phyloP scores from a whole-genome alignment of 2,797 vertebrate species.

The Acanthurus lineatus region DNA sequence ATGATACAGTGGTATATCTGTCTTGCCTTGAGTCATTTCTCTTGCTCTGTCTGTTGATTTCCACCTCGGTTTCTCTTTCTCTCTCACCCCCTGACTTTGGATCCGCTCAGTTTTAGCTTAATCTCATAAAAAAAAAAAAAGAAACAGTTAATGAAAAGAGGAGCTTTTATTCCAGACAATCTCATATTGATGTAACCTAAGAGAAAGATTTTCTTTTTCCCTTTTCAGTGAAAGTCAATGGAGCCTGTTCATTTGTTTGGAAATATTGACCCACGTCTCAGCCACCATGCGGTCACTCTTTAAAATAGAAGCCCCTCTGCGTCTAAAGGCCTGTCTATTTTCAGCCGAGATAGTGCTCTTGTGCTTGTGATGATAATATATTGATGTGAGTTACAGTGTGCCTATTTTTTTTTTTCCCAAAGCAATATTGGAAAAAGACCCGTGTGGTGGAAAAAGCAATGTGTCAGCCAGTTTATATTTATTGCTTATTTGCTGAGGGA shows the following conservation, averaged over 20 bases:
- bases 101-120: background rate
- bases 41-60: background rate
- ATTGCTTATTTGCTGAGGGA: conserved; percentile 34
- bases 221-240: conserved; percentile 11
- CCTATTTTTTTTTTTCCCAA: conserved; percentile 26
- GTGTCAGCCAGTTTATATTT: conserved; percentile 21
- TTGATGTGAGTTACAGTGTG: conserved; percentile 19
- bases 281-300: conserved; percentile 60
- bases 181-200: background rate
- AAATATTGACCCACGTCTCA: conserved; percentile 50
- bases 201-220: background rate
- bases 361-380: conserved; percentile 44
- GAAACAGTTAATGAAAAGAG: background rate
- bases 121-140: background rate
- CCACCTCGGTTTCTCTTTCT: background rate
- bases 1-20: background rate
- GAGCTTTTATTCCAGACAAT: background rate
- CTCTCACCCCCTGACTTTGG: background rate
- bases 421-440: conserved; percentile 45
- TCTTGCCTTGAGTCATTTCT: background rate
- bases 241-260: conserved; percentile 21
- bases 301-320: conserved; percentile 63
- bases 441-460: conserved; percentile 15
- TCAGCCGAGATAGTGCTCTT: conserved; percentile 40
- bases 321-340: conserved; percentile 63